Percentiles rank a stretch among this genome's conserved stretches.
Evolutionary conservation across 2,113 vertebrate genomes (phyloP).

Genomic region (Australoheros scitulus): DNA sequence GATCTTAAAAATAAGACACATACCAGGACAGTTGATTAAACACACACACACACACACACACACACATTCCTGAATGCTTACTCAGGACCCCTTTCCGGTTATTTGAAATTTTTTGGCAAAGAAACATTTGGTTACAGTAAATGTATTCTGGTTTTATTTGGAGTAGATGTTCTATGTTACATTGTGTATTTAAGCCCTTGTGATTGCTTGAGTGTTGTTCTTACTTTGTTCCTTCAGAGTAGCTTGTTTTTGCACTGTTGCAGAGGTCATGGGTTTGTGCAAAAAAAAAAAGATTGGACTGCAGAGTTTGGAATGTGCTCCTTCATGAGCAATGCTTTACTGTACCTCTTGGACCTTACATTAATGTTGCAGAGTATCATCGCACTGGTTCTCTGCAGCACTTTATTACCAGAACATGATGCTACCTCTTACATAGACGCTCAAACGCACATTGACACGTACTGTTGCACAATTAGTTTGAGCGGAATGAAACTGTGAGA

Average conservation of each 20-base stretch:
- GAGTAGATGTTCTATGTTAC: slow-evolving; percentile 35
- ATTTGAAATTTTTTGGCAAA: not conserved
- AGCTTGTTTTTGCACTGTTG: slow-evolving; percentile 50
- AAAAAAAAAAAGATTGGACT: slow-evolving; percentile 37
- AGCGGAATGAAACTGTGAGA: slow-evolving; percentile 4
- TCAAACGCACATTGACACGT: not conserved
- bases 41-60: not conserved
- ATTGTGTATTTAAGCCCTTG: slow-evolving; percentile 29
- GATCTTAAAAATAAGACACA: not conserved
- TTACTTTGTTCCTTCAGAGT: slow-evolving; percentile 33
- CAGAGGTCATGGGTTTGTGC: slow-evolving; percentile 41
- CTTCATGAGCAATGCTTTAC: slow-evolving; percentile 46
- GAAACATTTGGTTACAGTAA: not conserved
- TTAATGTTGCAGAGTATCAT: not conserved
- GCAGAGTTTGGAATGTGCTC: slow-evolving; percentile 57
- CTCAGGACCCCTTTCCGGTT: not conserved
- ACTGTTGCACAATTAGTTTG: not conserved
- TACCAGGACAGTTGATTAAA: not conserved
- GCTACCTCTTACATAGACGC: not conserved
- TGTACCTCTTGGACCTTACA: slow-evolving; percentile 8
- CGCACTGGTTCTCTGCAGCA: slow-evolving; percentile 16
- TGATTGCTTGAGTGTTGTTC: slow-evolving; percentile 35
- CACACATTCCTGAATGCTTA: not conserved
- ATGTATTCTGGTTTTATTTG: slow-evolving; percentile 12
- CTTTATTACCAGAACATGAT: not conserved